phyloP scores from a whole-genome alignment of 2,113 vertebrate genomes.

The Theristicus caerulescens region DNA sequence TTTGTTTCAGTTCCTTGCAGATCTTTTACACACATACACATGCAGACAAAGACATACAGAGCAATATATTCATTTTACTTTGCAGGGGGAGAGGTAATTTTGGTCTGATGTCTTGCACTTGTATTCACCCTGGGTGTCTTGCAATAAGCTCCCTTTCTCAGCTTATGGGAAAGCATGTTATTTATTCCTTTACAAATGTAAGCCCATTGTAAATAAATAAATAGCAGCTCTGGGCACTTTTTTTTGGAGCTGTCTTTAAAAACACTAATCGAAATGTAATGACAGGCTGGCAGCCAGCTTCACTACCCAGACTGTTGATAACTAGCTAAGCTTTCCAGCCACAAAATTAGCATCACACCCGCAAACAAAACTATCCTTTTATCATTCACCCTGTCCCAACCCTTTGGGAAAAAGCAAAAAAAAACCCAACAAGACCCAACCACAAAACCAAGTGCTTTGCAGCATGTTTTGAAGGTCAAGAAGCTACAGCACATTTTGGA shows the following conservation, averaged over 20 bases:
- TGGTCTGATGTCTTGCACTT: not conserved
- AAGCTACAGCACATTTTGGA: not conserved
- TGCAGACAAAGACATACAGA: not conserved
- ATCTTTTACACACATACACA: not conserved
- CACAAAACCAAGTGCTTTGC: not conserved
- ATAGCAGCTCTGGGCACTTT: slow-evolving; percentile 27
- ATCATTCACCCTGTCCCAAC: not conserved
- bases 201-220: slow-evolving; percentile 46
- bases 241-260: slow-evolving; percentile 38
- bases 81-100: not conserved
- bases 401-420: not conserved
- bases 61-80: not conserved
- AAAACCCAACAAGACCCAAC: not conserved
- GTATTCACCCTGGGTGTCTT: not conserved
- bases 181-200: slow-evolving; percentile 35
- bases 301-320: slow-evolving; percentile 14
- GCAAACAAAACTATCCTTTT: not conserved
- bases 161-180: not conserved
- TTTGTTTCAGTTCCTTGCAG: not conserved
- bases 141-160: slow-evolving; percentile 5
- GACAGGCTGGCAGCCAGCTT: slow-evolving; percentile 45
- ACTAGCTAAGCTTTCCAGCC: slow-evolving; percentile 26
- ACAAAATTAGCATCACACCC: slow-evolving; percentile 29
- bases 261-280: slow-evolving; percentile 55
- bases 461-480: not conserved